These are phyloP conservation scores for Orthonevra nobilis DNA, from an alignment of 2,888 invertebrate species.

Conservation along the genomic window DNA sequence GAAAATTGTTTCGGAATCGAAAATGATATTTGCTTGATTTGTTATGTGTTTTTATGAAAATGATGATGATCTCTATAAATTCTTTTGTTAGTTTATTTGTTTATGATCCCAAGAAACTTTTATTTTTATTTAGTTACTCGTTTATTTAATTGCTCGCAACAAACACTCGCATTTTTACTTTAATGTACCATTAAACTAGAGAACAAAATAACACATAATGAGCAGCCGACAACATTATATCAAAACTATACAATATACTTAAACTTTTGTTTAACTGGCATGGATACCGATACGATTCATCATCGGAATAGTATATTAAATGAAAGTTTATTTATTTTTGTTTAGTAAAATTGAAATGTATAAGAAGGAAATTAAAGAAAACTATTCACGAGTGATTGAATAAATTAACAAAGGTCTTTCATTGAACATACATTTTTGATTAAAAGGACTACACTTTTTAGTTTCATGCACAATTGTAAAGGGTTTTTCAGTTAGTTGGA, in stretches of 20 bases:
- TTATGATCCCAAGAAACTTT: conserved; percentile 3
- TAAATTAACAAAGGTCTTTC: neutral
- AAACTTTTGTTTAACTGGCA: conserved; percentile 52
- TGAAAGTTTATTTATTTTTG: conserved; percentile 2
- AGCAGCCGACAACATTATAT: conserved; percentile 61
- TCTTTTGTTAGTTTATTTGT: conserved; percentile 11
- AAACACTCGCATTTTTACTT: conserved; percentile 32
- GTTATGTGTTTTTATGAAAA: conserved; percentile 51
- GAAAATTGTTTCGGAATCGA: conserved; percentile 10
- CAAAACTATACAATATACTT: conserved; percentile 52
- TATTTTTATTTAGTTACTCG: neutral
- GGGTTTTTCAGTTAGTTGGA: no score
- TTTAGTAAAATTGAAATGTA: neutral
- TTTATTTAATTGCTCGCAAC: conserved; percentile 34
- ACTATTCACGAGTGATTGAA: no score
- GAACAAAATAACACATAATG: conserved; percentile 60
- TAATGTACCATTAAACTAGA: conserved; percentile 52
- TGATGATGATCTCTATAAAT: conserved; percentile 23
- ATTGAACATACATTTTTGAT: neutral
- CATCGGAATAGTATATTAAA: conserved; percentile 24
- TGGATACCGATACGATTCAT: conserved; percentile 32
- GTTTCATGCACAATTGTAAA: conserved; percentile 52
- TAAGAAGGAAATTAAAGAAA: neutral
- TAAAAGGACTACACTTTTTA: conserved; percentile 29
- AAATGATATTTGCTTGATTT: conserved; percentile 21